Percentiles rank a stretch among this genome's conserved stretches.
Evolutionary conservation across 2,113 vertebrate species (phyloP).

Genomic region (Fregetta grallaria): DNA sequence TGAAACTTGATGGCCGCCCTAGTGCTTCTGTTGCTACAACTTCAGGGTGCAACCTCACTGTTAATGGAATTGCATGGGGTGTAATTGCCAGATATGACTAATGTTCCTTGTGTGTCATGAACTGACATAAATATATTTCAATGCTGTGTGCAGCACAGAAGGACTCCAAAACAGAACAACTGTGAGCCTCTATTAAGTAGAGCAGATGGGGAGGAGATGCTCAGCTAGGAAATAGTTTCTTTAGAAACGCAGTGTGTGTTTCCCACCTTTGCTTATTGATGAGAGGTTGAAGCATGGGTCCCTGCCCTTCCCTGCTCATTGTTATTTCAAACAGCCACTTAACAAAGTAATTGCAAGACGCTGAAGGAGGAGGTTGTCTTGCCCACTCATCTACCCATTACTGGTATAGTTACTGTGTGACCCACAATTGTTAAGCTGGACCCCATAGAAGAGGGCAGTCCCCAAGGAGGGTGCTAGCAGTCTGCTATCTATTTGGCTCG

Average conservation of each 20-base stretch:
- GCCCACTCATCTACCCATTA: not conserved
- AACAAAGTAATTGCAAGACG: not conserved
- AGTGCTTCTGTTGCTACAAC: not conserved
- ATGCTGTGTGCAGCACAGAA: not conserved
- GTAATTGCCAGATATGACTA: slow-evolving; percentile 4
- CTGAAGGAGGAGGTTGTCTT: not conserved
- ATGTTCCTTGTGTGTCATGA: not conserved
- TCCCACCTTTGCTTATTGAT: not conserved
- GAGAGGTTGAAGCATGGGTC: not conserved
- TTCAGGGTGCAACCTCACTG: not conserved
- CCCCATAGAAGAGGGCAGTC: not conserved
- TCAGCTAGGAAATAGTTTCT: not conserved
- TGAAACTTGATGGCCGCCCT: not conserved
- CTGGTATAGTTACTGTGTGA: not conserved
- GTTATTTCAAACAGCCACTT: not conserved
- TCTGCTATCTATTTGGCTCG: not conserved
- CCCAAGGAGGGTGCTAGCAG: not conserved
- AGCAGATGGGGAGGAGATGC: not conserved
- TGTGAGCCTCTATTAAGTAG: not conserved
- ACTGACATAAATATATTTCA: not conserved
- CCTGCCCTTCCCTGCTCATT: not conserved
- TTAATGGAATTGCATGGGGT: not conserved
- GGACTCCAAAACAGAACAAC: not conserved
- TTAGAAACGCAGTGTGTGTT: not conserved
- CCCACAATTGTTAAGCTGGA: not conserved